phyloP scores from a whole-genome alignment of 2,113 vertebrate genomes.

The Megaptera novaeangliae region DNA sequence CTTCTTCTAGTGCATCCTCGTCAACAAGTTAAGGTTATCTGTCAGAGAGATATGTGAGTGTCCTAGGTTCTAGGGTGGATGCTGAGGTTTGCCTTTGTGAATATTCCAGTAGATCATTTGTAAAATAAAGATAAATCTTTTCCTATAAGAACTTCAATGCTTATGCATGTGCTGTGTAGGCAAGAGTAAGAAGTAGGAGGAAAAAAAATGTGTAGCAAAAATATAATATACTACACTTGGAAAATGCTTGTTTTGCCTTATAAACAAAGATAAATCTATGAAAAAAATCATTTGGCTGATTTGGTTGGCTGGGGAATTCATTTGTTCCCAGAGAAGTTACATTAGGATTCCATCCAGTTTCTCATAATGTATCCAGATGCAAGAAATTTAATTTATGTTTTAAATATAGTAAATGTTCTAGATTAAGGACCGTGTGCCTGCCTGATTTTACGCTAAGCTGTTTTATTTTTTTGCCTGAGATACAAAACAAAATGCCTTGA shows the following conservation, averaged over 20 bases:
- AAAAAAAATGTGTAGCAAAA: background rate
- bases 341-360: constrained; percentile 2
- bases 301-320: constrained; percentile 41
- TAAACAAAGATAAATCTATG: constrained; percentile 37
- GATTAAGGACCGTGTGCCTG: constrained; percentile 10
- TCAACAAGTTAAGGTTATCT: background rate
- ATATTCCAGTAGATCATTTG: background rate
- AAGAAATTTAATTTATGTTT: constrained; percentile 54
- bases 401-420: constrained; percentile 60
- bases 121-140: background rate
- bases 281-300: constrained; percentile 45
- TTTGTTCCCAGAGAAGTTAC: constrained; percentile 8
- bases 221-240: background rate
- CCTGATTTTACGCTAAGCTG: constrained; percentile 45
- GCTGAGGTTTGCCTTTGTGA: background rate
- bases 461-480: constrained; percentile 15
- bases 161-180: background rate
- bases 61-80: background rate
- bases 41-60: background rate
- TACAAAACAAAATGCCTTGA: constrained; percentile 14
- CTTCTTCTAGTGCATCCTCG: background rate
- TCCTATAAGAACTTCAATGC: background rate
- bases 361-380: constrained; percentile 37
- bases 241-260: constrained; percentile 59
- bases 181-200: background rate